Evolutionary conservation across 2,888 invertebrate species (phyloP).

Genomic region (Strigamia maritima): DNA sequence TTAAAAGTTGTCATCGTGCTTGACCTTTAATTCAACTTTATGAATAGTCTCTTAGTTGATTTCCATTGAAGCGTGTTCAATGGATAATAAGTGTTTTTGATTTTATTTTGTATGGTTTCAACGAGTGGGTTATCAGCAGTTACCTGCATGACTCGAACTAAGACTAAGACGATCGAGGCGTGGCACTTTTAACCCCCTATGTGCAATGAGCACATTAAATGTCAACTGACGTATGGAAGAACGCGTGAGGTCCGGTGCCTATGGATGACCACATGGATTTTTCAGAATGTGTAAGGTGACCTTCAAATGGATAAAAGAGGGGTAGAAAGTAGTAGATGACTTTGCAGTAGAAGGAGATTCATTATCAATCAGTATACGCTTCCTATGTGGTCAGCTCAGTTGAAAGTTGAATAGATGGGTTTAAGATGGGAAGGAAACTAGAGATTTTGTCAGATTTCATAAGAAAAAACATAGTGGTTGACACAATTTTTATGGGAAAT

Average conservation of each 20-base stretch:
- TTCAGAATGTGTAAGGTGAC: slow-evolving; percentile 10
- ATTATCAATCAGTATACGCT: not conserved
- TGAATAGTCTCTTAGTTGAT: not conserved
- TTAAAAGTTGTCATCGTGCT: not conserved
- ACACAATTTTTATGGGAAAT: slow-evolving; percentile 2
- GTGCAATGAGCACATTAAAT: slow-evolving; percentile 17
- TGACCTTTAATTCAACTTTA: not conserved
- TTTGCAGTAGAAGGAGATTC: not conserved
- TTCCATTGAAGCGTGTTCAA: not conserved
- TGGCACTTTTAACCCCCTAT: slow-evolving; percentile 6
- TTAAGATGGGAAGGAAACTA: not conserved
- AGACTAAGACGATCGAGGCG: not conserved
- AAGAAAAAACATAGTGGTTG: not conserved
- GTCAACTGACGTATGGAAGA: slow-evolving; percentile 6
- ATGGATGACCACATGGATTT: not conserved
- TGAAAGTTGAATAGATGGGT: not conserved
- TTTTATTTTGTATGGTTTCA: not conserved
- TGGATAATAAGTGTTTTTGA: not conserved
- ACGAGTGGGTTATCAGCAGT: not conserved
- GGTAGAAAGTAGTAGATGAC: not conserved
- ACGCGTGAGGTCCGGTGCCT: slow-evolving; percentile 1
- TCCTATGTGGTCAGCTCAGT: not conserved
- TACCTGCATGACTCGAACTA: not conserved
- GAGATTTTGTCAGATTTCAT: slow-evolving; percentile 1
- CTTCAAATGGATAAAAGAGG: not conserved